Base-by-base conservation (phyloP, 92 coral and sea anemone genomes). In the Heteractis magnifica region DNA sequence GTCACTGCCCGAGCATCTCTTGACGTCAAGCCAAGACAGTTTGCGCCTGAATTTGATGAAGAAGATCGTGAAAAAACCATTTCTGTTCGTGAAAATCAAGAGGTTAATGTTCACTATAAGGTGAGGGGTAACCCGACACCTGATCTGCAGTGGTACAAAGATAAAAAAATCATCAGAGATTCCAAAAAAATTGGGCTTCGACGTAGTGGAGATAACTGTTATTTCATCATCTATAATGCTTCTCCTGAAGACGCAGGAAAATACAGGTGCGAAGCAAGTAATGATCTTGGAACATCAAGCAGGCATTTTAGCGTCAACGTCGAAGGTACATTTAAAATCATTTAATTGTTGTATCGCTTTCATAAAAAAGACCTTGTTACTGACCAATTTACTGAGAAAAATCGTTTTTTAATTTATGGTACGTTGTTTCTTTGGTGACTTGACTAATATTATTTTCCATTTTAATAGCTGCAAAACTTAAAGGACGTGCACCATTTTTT, bases 221-320 rank as follows among this genome's bases (percentile, higher is more conserved):
- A 79, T 41, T 50, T 92, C 56, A 86, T 78, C 79, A 82, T 92
- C 52, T 71, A 64, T 75, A 88, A 75, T 51, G 89, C 90, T 51
- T 56, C 86, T 20, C 83, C 85, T 0, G 91, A 88, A 26, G 91
- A 92, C 56, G 89, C 81, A 77, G 96, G 96, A 44, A 78, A 76
- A 19, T 92, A 90, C 83, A 89, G 79, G 52, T 92, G 96, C 56
- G 91, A 83, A 56, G 96, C 96, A 65, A 82, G 84, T 10, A 92
- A 89, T 88, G 84, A 82, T 58, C 82, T 89, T 56, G 96, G 96
- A 8, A 81, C 92, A 75, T 71, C 90, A 15, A 82, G 81, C n/a
- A 87, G 87, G 52, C 58, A 85, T 34, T 89, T 87, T 72, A 87
- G 76, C 21, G 80, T 92, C 15, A 77, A 90, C 11, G 87, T 92